Evolutionary conservation across 1,140 invertebrate genomes (phyloP).

Genomic region (Epicauta chinensis): DNA sequence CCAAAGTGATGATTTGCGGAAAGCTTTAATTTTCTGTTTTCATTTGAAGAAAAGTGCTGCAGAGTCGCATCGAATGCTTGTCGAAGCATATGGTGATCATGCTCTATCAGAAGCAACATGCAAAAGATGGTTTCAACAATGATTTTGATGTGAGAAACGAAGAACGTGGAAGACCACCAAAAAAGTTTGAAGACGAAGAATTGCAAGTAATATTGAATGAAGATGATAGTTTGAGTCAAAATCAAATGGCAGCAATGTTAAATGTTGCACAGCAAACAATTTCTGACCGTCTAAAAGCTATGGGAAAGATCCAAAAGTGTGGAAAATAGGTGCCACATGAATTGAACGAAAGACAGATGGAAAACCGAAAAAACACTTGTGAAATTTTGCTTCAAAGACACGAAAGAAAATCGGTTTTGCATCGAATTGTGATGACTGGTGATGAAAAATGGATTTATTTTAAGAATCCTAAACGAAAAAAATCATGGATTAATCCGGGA

Average conservation of each 20-base stretch:
- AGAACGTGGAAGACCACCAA: slow-evolving; percentile 2
- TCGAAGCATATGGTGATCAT: slow-evolving; percentile 21
- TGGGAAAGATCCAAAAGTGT: no score
- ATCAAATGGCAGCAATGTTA: no score
- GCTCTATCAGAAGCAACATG: slow-evolving; percentile 21
- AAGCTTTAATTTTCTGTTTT: slow-evolving; percentile 20
- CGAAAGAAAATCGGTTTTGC: neutral
- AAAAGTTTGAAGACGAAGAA: no score
- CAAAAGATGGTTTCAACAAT: slow-evolving; percentile 22
- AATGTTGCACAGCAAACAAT: no score
- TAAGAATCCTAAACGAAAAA: no score
- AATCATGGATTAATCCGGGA: no score
- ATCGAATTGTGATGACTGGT: slow-evolving; percentile 5
- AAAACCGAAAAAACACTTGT: neutral
- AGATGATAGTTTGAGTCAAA: neutral
- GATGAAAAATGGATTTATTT: slow-evolving; percentile 24
- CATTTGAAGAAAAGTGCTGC: slow-evolving; percentile 24
- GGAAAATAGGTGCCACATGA: no score
- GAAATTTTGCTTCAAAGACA: neutral
- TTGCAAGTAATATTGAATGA: no score
- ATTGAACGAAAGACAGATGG: neutral
- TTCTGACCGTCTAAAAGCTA: no score
- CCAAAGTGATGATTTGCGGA: slow-evolving; percentile 22
- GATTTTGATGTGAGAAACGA: slow-evolving; percentile 26
- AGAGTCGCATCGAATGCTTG: slow-evolving; percentile 19